A percentile compares a stretch with the other conserved stretches of the same genome.
Conservation (phyloP, 1,140 invertebrate genomes). For the Euglossa dilemma region DNA sequence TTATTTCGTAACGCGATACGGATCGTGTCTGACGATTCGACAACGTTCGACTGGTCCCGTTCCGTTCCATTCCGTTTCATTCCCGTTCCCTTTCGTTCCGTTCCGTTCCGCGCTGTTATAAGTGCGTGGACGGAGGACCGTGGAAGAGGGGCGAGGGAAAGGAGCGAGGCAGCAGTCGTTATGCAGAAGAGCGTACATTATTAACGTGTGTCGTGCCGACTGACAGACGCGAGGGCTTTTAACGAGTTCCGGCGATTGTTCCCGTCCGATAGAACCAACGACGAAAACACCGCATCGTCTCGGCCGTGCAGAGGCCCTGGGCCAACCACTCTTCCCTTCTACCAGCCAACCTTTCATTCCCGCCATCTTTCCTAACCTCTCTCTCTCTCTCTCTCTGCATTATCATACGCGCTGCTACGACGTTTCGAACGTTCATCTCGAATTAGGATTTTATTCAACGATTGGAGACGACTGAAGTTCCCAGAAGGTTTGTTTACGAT, state of each 20-base stretch:
- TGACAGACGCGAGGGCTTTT: constrained; percentile 52
- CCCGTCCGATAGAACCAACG: constrained; percentile 38
- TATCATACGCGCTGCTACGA: no score
- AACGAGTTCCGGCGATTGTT: constrained; percentile 62
- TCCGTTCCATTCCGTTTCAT: background rate
- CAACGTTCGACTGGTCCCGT: no score
- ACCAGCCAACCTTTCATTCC: background rate
- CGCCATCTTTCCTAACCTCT: background rate
- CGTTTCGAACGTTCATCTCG: no score
- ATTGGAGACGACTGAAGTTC: no score
- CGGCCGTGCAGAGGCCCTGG: background rate
- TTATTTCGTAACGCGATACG: background rate
- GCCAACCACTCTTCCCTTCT: background rate
- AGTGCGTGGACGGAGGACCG: no score
- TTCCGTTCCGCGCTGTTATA: no score
- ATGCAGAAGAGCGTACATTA: constrained; percentile 48
- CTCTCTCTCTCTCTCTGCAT: no score
- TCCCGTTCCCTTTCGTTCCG: background rate
- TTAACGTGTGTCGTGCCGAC: constrained; percentile 34
- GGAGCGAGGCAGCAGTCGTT: constrained; percentile 15
- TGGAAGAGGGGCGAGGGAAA: background rate
- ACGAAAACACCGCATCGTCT: constrained; percentile 16
- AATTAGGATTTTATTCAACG: no score
- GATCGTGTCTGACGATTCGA: background rate
- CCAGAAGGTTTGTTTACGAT: no score